phyloP scores from a whole-genome alignment of 2,888 invertebrate genomes.

The Lasiommata megera region DNA sequence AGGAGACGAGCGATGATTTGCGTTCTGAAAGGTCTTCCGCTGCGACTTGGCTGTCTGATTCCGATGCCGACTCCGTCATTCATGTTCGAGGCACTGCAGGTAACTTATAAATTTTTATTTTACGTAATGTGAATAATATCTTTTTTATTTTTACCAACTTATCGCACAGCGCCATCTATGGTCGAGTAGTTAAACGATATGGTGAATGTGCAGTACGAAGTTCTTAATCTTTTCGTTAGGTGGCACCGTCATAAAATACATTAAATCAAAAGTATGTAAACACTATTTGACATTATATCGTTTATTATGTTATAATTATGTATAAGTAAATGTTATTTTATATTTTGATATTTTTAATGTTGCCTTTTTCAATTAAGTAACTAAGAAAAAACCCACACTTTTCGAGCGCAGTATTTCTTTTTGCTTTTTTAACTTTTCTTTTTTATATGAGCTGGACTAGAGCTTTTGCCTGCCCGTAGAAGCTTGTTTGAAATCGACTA shows the following conservation, averaged over 20 bases:
- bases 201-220: conserved; percentile 26
- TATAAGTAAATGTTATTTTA: no score
- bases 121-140: neutral
- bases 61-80: conserved; percentile 91
- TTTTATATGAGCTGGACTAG: neutral
- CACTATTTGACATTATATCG: no score
- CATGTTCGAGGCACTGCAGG: conserved; percentile 81
- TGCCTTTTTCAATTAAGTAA: no score
- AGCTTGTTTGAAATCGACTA: no score
- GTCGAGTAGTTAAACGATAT: conserved; percentile 37
- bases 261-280: no score
- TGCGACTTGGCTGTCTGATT: conserved; percentile 85
- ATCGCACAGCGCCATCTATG: conserved; percentile 53
- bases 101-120: conserved; percentile 31
- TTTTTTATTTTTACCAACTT: neutral
- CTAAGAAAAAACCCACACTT: no score
- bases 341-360: no score
- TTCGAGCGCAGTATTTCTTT: neutral
- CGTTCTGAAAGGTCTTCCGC: conserved; percentile 86
- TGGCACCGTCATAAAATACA: conserved; percentile 22
- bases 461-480: neutral
- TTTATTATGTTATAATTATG: no score
- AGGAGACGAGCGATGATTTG: conserved; percentile 93
- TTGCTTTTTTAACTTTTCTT: neutral
- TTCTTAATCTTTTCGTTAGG: conserved; percentile 32